Evolutionary conservation across 2,797 vertebrate genomes (phyloP).

Genomic region (Streptopelia turtur): DNA sequence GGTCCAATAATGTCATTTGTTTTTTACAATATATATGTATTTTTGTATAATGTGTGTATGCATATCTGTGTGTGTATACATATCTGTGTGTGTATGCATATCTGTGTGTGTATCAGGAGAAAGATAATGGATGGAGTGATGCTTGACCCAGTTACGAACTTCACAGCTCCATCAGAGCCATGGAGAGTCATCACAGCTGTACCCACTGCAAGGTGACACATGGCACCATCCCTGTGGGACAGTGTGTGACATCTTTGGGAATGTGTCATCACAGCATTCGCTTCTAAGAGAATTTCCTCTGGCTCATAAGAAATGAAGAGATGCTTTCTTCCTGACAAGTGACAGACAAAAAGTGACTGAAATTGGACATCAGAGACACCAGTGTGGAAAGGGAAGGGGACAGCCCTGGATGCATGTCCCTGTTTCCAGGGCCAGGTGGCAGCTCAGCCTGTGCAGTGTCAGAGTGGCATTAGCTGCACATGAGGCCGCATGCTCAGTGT

Average conservation of each 20-base stretch:
- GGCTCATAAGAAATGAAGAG: background rate
- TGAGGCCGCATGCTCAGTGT: fast-evolving
- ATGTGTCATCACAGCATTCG: fast-evolving
- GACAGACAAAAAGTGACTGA: background rate
- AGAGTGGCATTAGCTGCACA: fast-evolving
- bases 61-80: fast-evolving
- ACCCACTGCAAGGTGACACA: background rate
- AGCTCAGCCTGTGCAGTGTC: fast-evolving
- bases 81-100: fast-evolving
- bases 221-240: background rate
- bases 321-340: background rate
- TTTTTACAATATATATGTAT: background rate
- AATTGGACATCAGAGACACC: background rate
- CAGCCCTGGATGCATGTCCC: background rate
- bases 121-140: background rate
- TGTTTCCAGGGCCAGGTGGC: background rate
- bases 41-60: background rate
- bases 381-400: background rate
- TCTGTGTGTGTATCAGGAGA: background rate
- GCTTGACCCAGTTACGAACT: background rate
- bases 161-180: background rate
- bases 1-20: background rate
- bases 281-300: background rate
- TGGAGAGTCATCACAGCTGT: background rate
- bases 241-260: fast-evolving